Evolutionary conservation across 2,797 vertebrate genomes (phyloP), one percentile per base, ranked within the genome.

Genomic region (Discoglossus pictus): DNA sequence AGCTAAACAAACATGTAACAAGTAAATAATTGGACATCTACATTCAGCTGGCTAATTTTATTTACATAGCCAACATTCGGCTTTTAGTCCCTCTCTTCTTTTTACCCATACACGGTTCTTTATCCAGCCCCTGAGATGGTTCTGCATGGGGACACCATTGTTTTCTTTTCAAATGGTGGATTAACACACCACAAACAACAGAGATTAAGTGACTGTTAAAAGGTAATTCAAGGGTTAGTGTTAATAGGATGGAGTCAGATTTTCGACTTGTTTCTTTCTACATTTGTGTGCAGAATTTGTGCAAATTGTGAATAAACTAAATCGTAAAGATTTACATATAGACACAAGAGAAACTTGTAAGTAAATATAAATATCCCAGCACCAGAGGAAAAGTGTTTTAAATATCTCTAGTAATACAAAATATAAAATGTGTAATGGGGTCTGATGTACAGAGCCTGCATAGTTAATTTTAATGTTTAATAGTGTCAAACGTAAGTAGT

Each of bases 11-110:
- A 63, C 42, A 71, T 13, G 44, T 6, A 44, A 42, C 43, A 34
- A 24, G 38, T 42, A 56, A 44, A 70, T 64, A 55, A 67, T 39
- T 39, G 62, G 36, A 34, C 36, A 4, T 11, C 48, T 69, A 15
- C 56, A 43, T 75, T 66, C 70, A 73, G 65, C 4, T 62, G 12
- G 48, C 68, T 77, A 13, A 62, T 79, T 71, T 44, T 74, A 64
- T 80, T 77, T 78, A 74, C 77, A 58, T 59, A 43, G 34, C 70
- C 67, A 73, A 47, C 55, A 48, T 60, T 36, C 31, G 6, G 70
- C 62, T 73, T 27, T 40, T 67, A 55, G 53, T 50, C 24, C 10
- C 15, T 35, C 46, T 0, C 42, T 43, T 66, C 52, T 60, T 44
- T 6, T 51, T n/a, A n/a, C 3, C 27, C 1, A 2, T 18, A 36